Conservation (phyloP, 2,797 vertebrate species). For the Chrysocyon brachyurus region DNA sequence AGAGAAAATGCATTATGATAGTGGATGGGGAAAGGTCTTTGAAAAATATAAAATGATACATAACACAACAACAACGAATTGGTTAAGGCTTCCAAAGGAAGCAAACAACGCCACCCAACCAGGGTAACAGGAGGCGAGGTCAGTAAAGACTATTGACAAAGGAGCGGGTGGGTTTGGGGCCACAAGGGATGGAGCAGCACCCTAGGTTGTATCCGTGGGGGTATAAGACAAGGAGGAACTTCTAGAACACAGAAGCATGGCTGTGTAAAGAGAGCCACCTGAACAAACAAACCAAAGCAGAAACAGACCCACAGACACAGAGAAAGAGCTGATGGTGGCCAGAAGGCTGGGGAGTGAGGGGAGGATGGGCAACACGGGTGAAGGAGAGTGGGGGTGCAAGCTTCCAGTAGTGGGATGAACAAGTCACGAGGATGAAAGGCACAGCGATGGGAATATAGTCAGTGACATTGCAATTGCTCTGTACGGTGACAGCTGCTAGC, state of each 20-base stretch:
- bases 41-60: not conserved
- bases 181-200: not conserved
- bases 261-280: not conserved
- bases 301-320: not conserved
- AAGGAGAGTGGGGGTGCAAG: not conserved
- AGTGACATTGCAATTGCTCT: not conserved
- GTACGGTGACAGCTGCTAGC: not conserved
- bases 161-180: not conserved
- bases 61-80: not conserved
- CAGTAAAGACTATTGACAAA: not conserved
- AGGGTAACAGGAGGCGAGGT: not conserved
- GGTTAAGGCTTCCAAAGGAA: not conserved
- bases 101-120: not conserved
- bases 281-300: not conserved
- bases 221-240: not conserved
- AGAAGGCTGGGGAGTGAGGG: not conserved
- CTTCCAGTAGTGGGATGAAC: not conserved
- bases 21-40: not conserved
- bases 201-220: not conserved
- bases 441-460: not conserved
- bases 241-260: fast-evolving
- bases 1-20: not conserved
- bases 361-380: not conserved
- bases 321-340: not conserved
- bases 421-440: not conserved